phyloP scores from a whole-genome alignment of 2,888 invertebrate genomes.

The Rhagophthalmus giganteus region DNA sequence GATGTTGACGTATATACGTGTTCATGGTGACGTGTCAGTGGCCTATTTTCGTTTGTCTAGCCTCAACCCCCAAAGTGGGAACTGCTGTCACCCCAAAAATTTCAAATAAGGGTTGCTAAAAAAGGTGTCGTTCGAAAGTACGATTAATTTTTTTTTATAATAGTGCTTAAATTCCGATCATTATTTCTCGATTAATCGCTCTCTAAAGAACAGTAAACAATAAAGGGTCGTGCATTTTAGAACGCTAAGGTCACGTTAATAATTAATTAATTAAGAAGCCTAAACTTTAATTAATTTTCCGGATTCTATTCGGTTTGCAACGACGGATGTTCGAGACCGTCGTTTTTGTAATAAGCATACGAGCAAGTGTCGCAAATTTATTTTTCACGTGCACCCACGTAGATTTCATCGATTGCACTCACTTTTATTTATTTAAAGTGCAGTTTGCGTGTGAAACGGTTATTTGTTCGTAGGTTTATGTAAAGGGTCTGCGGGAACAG shows the following conservation, averaged over 20 bases:
- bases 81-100: no score
- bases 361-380: constrained; percentile 18
- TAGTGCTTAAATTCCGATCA: no score
- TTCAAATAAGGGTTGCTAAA: neutral
- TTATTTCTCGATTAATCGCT: no score
- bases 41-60: no score
- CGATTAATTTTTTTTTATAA: no score
- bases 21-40: no score
- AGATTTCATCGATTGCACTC: constrained; percentile 9
- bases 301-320: constrained; percentile 12
- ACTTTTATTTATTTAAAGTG: constrained; percentile 18
- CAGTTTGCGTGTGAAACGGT: constrained; percentile 12
- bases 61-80: no score
- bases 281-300: constrained; percentile 42
- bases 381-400: constrained; percentile 9
- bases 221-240: no score
- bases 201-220: no score
- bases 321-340: constrained; percentile 9
- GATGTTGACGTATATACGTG: no score
- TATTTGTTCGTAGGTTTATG: constrained; percentile 68
- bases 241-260: constrained; percentile 21
- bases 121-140: no score
- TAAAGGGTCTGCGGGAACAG: constrained; percentile 77
- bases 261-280: constrained; percentile 42
- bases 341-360: constrained; percentile 10